Conservation (phyloP, 2,888 invertebrate genomes). For the Heteromurus nitidus region DNA sequence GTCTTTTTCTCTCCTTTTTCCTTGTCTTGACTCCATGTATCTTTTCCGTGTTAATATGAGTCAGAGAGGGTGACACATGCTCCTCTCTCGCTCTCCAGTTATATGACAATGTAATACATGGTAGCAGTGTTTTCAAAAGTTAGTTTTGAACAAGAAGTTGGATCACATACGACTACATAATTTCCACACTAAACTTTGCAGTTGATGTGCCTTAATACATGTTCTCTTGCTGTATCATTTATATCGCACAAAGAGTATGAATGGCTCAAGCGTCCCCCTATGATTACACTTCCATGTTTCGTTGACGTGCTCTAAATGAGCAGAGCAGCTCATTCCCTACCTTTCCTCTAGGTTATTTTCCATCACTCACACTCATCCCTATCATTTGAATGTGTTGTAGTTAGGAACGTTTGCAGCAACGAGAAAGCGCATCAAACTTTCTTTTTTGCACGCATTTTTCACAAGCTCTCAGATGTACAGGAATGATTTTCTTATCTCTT, state of each 20-base stretch:
- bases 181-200: slow-evolving; percentile 18
- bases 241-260: too few species aligned
- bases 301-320: too few species aligned
- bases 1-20: slow-evolving; percentile 20
- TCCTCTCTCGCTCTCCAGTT: slow-evolving; percentile 60
- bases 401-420: neutral
- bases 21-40: slow-evolving; percentile 34
- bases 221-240: too few species aligned
- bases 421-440: slow-evolving; percentile 1
- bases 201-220: too few species aligned
- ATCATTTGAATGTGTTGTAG: slow-evolving; percentile 25
- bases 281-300: neutral
- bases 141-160: slow-evolving; percentile 8
- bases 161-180: neutral
- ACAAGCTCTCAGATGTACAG: slow-evolving; percentile 38
- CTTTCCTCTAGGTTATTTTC: slow-evolving; percentile 40
- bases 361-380: slow-evolving; percentile 41
- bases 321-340: slow-evolving; percentile 3
- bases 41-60: slow-evolving; percentile 51
- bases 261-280: too few species aligned
- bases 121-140: too few species aligned
- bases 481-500: slow-evolving; percentile 50
- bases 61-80: slow-evolving; percentile 43
- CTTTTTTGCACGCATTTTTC: slow-evolving; percentile 28
- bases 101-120: slow-evolving; percentile 19